Conservation (phyloP, 2,113 vertebrate genomes). For the Erythrocercus mccallii region DNA sequence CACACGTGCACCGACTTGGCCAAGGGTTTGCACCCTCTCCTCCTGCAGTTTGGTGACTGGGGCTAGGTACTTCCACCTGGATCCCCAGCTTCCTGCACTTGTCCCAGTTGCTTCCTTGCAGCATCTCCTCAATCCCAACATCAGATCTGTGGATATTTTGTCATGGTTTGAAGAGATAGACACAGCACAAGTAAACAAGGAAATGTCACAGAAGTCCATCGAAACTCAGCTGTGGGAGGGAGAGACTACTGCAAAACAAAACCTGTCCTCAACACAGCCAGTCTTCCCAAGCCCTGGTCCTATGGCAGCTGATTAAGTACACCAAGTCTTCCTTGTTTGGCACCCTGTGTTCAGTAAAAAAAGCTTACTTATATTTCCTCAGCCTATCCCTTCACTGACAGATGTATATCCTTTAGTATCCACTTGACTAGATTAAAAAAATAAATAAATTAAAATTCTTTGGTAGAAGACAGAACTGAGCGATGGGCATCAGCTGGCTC, state of each 20-base stretch:
- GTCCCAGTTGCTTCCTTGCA: constrained; percentile 58
- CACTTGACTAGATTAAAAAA: not conserved
- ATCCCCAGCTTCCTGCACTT: constrained; percentile 51
- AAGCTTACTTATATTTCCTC: not conserved
- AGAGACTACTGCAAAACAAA: not conserved
- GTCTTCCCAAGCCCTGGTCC: not conserved
- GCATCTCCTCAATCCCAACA: not conserved
- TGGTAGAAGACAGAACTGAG: not conserved
- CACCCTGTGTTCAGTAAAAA: accelerated
- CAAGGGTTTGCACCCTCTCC: not conserved
- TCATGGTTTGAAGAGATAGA: not conserved
- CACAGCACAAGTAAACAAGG: not conserved
- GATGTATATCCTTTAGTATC: not conserved
- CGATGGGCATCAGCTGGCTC: not conserved
- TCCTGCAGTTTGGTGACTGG: accelerated
- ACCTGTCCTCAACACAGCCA: not conserved
- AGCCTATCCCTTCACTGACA: not conserved
- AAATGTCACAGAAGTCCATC: not conserved
- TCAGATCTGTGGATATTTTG: not conserved
- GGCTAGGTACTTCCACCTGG: not conserved
- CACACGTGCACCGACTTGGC: accelerated
- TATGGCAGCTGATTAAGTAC: not conserved
- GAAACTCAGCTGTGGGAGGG: not conserved
- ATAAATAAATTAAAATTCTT: not conserved
- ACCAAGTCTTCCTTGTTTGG: not conserved